Percentiles rank a stretch among this genome's conserved stretches.
phyloP scores from a whole-genome alignment of 2,888 invertebrate genomes.

The Pardosa pseudoannulata region DNA sequence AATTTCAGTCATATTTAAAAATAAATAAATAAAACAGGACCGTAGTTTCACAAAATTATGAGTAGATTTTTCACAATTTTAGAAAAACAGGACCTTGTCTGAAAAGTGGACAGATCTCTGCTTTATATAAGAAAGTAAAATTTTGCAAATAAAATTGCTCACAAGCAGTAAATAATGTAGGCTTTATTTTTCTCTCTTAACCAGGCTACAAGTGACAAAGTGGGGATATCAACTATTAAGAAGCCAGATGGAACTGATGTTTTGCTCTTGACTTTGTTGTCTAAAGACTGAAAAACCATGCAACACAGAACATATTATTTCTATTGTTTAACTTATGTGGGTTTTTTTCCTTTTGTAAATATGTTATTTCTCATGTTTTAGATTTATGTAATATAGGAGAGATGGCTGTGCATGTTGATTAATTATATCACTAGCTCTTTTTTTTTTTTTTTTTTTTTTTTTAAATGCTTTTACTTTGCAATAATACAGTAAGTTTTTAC shows the following conservation, averaged over 20 bases:
- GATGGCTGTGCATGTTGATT: not conserved
- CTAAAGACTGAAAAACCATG: slow-evolving; percentile 41
- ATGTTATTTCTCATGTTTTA: not conserved
- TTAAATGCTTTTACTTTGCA: not conserved
- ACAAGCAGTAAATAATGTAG: not conserved
- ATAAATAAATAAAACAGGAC: too few relatives aligned
- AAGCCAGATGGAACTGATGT: slow-evolving; percentile 57
- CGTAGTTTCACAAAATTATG: too few relatives aligned
- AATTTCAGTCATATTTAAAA: too few relatives aligned
- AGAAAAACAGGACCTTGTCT: not conserved
- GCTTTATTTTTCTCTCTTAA: not conserved
- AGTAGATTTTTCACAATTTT: too few relatives aligned
- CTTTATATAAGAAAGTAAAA: too few relatives aligned
- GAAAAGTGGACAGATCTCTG: not conserved
- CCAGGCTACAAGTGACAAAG: slow-evolving; percentile 58
- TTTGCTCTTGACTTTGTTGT: slow-evolving; percentile 45
- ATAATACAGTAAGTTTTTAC: too few relatives aligned
- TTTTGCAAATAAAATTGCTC: not conserved
- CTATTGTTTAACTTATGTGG: not conserved
- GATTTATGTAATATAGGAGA: slow-evolving; percentile 1
- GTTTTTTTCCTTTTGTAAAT: not conserved
- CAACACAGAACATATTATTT: not conserved
- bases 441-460: too few relatives aligned
- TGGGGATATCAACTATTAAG: slow-evolving; percentile 53
- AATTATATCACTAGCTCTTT: not conserved